Base-by-base conservation (phyloP, 1,140 invertebrate species). In the Drosophila virilis region DNA sequence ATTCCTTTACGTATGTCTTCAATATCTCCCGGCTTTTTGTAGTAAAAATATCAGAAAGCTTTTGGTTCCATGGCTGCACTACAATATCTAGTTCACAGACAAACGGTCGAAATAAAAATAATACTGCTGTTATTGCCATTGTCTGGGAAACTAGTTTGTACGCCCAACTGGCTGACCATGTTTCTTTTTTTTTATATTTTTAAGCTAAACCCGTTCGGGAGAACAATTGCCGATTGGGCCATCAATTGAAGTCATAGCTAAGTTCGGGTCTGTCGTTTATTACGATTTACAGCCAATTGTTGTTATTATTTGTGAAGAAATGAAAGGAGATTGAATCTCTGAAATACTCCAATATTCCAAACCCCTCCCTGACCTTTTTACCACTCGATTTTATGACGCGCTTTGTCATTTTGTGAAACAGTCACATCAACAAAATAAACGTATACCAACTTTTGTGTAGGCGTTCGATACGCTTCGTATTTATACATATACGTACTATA, bases 131-230 rank as follows among this genome's bases (percentile, higher is more conserved):
- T 66, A 32, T 54, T 69, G 66, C 72, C 78, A 79, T 79, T 86
- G 82, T 86, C 48, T 79, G 78, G 22, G 60, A 82, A 88, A 88
- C 83, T 72, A 77, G 83, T 88, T 88, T 89, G 51, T 77, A 83
- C 77, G 80, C 80, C 76, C 77, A 78, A 64, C 33, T 71, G 52
- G 57, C 66, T 69, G 55, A 50, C 51, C 71, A 74, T 74, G 62
- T n/a, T 33, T 62, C 28, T 32, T 15, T 35, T 38, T 48, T 9
- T 58, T 50, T 42, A 4, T 40, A 40, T 65, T 70, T 55, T 64
- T 68, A 65, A 65, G 37, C 46, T 55, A 42, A 62, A n/a, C 37
- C n/a, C 32, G 37, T 38, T 65, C 13, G 7, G 33, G 59, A 86
- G 74, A 86, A 85, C 74, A 81, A 86, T 85, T 78, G 80, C 42